Base-by-base conservation (phyloP, 2,797 vertebrate genomes). In the Oreochromis grahami region DNA sequence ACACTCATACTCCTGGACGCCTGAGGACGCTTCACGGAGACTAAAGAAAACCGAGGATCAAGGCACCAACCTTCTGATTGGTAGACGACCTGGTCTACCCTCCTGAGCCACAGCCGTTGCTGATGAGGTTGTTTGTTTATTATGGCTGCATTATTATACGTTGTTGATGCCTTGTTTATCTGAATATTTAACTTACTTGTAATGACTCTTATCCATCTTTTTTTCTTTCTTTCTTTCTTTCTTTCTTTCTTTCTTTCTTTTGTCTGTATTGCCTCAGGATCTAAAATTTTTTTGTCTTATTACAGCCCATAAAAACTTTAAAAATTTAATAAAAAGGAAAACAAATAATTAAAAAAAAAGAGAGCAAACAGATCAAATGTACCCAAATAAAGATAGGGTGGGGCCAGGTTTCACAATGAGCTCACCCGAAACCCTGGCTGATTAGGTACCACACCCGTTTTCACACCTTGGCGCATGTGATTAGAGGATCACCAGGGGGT, bases 1-100 rank as follows among this genome's bases (percentile, higher is more conserved):
- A 63, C 34, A 36, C 29, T 7, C 32, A 34, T 11, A 65, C 60
- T 38, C 0, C 0, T 21, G 34, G 11, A 60, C 0, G 2, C 56
- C 56, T 2, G 2, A 36, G 17, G 32, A 65, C 3, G 1, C 34
- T 65, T 38, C 11, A 65, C 0, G 3, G 19, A 21, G 34, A 21
- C 11, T 65, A 38, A 38, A 65, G 34, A 8, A 38, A 63, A 38
- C 34, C 0, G 3, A 63, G 36, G 60, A 38, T 65, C 60, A 65
- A 38, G 19, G 34, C 13, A 65, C 19, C 4, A 1, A 65, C 60
- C 34, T 38, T 68, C n/a, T 43, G 63, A 68, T 41, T 68, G 63
- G 36, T 68, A 43, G 21, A 15, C 2, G 3, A 26, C 8, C 36
- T 0, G 8, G 2, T 15, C 38, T 38, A 65, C 19, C 60, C 0